A percentile compares a stretch with the other conserved stretches of the same genome.
phyloP scores from a whole-genome alignment of 2,113 vertebrate genomes.

The Heterochromis multidens region DNA sequence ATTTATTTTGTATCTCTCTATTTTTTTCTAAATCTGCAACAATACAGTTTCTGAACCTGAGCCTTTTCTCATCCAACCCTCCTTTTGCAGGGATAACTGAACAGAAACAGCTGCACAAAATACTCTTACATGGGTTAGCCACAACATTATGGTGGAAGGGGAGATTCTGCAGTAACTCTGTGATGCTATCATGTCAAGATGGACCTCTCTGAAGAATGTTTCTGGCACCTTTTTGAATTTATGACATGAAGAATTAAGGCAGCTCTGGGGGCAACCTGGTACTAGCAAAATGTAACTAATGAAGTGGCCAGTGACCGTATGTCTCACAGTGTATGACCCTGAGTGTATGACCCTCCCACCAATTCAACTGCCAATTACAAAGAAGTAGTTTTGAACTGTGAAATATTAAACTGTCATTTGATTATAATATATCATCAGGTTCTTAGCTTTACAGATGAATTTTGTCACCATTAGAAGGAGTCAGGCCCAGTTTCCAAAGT shows the following conservation, averaged over 20 bases:
- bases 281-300: not conserved
- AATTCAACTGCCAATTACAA: not conserved
- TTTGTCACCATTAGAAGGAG: not conserved
- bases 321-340: too few relatives aligned
- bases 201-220: not conserved
- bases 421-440: not conserved
- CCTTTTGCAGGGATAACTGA: too few relatives aligned
- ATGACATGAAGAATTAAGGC: too few relatives aligned
- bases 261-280: not conserved
- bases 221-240: not conserved
- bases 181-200: not conserved
- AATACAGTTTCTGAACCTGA: too few relatives aligned
- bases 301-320: not conserved
- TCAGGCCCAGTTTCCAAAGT: not conserved
- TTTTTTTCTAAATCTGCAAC: too few relatives aligned
- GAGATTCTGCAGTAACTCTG: not conserved
- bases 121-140: too few relatives aligned
- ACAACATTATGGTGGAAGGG: too few relatives aligned
- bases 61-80: too few relatives aligned
- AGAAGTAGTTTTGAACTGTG: not conserved
- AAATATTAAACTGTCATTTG: not conserved
- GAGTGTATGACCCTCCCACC: too few relatives aligned
- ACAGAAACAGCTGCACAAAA: too few relatives aligned
- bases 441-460: not conserved
- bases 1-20: too few relatives aligned